Base-by-base conservation (phyloP, 2,888 invertebrate genomes). In the Endotricha flammealis region DNA sequence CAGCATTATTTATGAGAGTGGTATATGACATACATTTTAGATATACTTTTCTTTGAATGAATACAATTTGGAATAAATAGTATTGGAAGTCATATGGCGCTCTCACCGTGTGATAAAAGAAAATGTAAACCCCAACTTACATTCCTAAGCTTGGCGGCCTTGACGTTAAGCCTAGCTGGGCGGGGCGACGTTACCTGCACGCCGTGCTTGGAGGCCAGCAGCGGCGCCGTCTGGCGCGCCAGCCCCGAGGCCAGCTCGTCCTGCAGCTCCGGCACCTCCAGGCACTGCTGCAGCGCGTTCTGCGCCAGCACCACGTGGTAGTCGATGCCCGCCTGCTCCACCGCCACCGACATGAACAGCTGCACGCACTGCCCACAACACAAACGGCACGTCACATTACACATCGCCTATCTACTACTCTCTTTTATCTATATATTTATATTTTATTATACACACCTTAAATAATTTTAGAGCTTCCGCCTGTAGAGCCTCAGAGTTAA, bases 261-360 rank as follows among this genome's bases (percentile, higher is more conserved):
- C 74, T 96, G 97, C 50, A 99, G 89, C 83, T 97, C 96, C 28
- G 92, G 90, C 73, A 93, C 92, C 58, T 95, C 95, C 42, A 98
- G 88, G 73, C 97, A 97, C 73, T 95, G 95, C 67, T 95, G 95
- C 38, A 99, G 89, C 17, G 98, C 96, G 78, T 97, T 97, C 90
- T 98, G 98, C 9, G 98, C 98, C 42, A 99, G 88, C 41, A 96
- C 96, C 62, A 99, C 97, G 83, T 99, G 98, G 85, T 98, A 97
- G 87, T 99, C 98, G 57, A 98, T 95, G 65, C 97, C 96, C 36
- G 97, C 95, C 64, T 95, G 95, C 81, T 98, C 97, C 53, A 99
- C 95, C 28, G 95, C 93, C 46, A 98, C 97, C 2, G 96, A 97
- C 91, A 96, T 96, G 87, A 98, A 99, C 49, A 98, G 90, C 70